Percentiles rank a stretch among this genome's conserved stretches.
Evolutionary conservation across 1,140 invertebrate species (phyloP).

Genomic region (Lucilia cuprina): DNA sequence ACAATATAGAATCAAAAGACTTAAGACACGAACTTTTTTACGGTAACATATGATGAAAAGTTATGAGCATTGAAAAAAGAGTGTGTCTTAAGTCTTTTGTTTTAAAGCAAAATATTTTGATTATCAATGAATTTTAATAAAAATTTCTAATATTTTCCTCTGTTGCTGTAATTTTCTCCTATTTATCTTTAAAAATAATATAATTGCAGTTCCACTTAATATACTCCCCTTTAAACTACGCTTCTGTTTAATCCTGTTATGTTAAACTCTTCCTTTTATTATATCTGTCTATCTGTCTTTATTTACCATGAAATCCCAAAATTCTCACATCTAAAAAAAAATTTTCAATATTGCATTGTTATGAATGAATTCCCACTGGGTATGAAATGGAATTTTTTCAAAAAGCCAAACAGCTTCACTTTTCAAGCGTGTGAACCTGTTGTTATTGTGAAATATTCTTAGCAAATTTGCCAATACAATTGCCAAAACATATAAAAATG

Average conservation of each 20-base stretch:
- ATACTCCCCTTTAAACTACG: background rate
- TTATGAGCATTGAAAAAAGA: too few species aligned
- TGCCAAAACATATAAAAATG: background rate
- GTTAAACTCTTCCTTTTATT: constrained; percentile 17
- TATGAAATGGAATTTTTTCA: background rate
- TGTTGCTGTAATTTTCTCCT: too few species aligned
- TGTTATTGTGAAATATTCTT: background rate
- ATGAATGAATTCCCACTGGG: constrained; percentile 26
- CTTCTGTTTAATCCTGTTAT: constrained; percentile 12
- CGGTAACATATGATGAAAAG: too few species aligned
- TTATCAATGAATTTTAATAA: too few species aligned
- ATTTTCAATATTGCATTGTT: constrained; percentile 18
- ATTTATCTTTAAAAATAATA: too few species aligned
- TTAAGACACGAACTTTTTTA: too few species aligned
- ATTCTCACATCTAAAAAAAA: background rate
- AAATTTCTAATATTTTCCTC: too few species aligned
- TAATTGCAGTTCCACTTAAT: too few species aligned
- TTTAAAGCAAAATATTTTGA: too few species aligned
- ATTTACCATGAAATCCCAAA: background rate
- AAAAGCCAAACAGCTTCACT: background rate
- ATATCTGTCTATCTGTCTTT: background rate
- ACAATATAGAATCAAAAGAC: too few species aligned
- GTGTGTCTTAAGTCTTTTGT: too few species aligned
- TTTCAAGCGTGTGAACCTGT: constrained; percentile 34
- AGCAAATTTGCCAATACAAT: background rate